Percentiles rank a stretch among this genome's conserved stretches.
Evolutionary conservation across 2,113 vertebrate genomes (phyloP).

Genomic region (Oryctolagus cuniculus): mOryCun1.1 NC_091436.1:36326001-36326500

Average conservation of each 20-base stretch:
- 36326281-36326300: background rate
- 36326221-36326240: background rate
- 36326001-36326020: background rate
- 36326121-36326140: background rate
- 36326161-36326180: background rate
- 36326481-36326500: too few species aligned
- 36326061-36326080: background rate
- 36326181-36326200: background rate
- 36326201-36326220: background rate
- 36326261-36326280: background rate
- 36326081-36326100: background rate
- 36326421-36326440: too few species aligned
- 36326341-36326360: too few species aligned
- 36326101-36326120: background rate
- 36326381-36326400: too few species aligned
- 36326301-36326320: background rate
- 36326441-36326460: too few species aligned
- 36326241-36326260: background rate
- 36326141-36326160: background rate
- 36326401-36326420: too few species aligned
- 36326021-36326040: background rate
- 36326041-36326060: background rate
- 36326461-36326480: too few species aligned
- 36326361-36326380: too few species aligned
- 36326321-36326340: too few species aligned